Evolutionary conservation across 2,113 vertebrate species (phyloP).

Genomic region (Phycodurus eques): DNA sequence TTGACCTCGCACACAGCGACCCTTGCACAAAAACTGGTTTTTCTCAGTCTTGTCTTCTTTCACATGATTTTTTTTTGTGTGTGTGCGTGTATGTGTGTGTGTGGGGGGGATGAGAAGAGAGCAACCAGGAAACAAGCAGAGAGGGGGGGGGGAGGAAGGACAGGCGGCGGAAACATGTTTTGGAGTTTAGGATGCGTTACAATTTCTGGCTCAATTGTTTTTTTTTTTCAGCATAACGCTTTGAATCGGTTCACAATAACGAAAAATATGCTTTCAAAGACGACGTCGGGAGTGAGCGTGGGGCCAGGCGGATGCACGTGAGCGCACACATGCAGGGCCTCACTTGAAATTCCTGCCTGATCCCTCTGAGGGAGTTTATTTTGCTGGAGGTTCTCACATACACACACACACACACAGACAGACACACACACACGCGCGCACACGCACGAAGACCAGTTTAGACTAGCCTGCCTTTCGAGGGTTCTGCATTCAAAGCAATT

Average conservation of each 20-base stretch:
- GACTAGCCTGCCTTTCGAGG: slow-evolving; percentile 33
- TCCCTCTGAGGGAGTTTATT: slow-evolving; percentile 56
- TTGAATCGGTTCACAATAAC: neutral
- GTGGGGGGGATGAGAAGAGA: neutral
- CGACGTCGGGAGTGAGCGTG: neutral
- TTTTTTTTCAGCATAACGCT: neutral
- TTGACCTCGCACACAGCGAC: neutral
- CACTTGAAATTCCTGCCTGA: slow-evolving; percentile 51
- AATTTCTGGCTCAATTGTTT: neutral
- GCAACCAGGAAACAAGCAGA: slow-evolving; percentile 16
- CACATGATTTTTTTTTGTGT: neutral
- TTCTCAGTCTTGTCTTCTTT: neutral
- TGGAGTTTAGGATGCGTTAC: slow-evolving; percentile 15
- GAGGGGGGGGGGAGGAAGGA: slow-evolving; percentile 22
- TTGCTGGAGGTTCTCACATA: slow-evolving; percentile 31
- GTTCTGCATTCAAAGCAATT: slow-evolving; percentile 55
- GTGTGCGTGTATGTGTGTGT: neutral
- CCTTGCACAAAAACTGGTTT: neutral
- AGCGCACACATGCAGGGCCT: slow-evolving; percentile 16
- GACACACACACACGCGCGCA: neutral
- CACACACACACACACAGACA: too few relatives aligned
- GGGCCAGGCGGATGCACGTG: neutral
- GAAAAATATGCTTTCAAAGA: neutral
- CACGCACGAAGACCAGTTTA: slow-evolving; percentile 44
- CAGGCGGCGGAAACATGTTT: slow-evolving; percentile 56